Evolutionary conservation across 2,113 vertebrate genomes (phyloP).

Genomic region (Leucopsar rothschildi): DNA sequence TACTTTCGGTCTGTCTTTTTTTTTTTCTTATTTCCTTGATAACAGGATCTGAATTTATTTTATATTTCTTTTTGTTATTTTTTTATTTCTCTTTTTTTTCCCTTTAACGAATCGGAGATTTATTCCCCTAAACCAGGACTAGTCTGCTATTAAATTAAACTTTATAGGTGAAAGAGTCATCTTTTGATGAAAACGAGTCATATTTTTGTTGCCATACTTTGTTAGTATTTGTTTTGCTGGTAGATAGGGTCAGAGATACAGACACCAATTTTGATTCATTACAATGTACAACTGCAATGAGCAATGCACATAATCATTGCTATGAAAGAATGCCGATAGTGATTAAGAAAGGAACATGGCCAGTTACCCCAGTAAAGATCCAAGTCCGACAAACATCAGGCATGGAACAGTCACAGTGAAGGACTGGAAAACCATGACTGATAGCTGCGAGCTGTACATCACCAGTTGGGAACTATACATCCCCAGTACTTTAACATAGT

Average conservation of each 20-base stretch:
- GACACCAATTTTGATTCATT: background rate
- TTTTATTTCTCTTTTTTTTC: too few relatives aligned
- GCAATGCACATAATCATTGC: background rate
- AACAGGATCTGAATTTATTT: background rate
- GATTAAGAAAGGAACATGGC: background rate
- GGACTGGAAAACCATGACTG: background rate
- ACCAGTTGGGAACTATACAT: background rate
- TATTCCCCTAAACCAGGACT: background rate
- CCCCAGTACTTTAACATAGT: fast-evolving
- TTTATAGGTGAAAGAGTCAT: background rate
- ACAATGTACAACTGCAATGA: background rate
- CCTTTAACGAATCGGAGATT: background rate
- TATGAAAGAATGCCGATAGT: background rate
- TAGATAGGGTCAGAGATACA: background rate
- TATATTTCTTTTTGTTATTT: background rate
- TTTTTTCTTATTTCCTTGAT: background rate
- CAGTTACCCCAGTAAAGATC: too few relatives aligned
- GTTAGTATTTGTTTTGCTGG: background rate
- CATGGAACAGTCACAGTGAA: background rate
- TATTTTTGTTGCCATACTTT: background rate
- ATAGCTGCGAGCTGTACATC: background rate
- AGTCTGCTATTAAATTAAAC: background rate
- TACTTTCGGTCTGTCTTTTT: background rate
- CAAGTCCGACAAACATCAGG: fast-evolving
- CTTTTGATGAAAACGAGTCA: background rate